Conservation (phyloP, 1,140 invertebrate genomes). For the Drusus annulatus region DNA sequence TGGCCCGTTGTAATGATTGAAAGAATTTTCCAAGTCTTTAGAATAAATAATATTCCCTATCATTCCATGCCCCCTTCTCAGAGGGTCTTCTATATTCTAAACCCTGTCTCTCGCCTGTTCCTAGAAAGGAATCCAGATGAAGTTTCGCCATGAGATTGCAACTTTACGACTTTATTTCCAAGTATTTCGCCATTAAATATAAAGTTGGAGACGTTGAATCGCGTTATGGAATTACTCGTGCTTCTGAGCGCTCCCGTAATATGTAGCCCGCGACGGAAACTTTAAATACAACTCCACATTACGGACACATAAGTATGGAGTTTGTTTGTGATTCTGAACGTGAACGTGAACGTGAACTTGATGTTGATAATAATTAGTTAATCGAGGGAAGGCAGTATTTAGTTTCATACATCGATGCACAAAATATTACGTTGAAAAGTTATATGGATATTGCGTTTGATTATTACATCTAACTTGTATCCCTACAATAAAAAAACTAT, state of each 20-base stretch:
- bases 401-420: too few species aligned
- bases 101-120: neutral
- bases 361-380: too few species aligned
- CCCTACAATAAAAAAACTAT: too few species aligned
- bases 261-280: conserved; percentile 1
- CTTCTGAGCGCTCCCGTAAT: conserved; percentile 8
- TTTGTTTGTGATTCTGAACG: too few species aligned
- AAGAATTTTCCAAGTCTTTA: too few species aligned
- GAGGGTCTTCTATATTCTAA: neutral
- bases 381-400: too few species aligned
- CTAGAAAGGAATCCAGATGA: conserved; percentile 17
- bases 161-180: conserved; percentile 48
- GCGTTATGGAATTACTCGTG: conserved; percentile 20
- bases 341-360: too few species aligned
- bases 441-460: too few species aligned
- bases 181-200: conserved; percentile 47
- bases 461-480: too few species aligned
- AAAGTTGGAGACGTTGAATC: conserved; percentile 35
- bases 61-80: neutral
- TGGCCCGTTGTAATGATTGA: too few species aligned
- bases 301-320: neutral
- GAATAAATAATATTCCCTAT: too few species aligned
- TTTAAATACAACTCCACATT: neutral
- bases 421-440: too few species aligned
- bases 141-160: conserved; percentile 35